These are phyloP conservation scores for Calypte anna DNA, from an alignment of 2,113 vertebrate species.

Conservation along the genomic window DNA sequence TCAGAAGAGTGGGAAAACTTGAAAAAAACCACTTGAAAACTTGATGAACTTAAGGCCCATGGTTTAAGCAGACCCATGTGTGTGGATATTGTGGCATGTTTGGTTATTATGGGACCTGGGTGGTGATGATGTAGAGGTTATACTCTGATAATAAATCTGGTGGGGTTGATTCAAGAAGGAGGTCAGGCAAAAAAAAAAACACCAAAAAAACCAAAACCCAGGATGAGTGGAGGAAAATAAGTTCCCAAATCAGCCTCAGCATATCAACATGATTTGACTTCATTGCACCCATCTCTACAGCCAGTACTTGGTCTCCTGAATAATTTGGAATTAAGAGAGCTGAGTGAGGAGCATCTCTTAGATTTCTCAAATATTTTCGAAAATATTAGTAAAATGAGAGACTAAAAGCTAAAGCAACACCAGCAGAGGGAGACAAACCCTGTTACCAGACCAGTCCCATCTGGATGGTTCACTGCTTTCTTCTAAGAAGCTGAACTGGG, in stretches of 20 bases:
- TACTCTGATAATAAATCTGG: not conserved
- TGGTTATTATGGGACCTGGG: not conserved
- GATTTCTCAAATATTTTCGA: not conserved
- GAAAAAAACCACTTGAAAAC: not conserved
- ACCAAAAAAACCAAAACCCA: not conserved
- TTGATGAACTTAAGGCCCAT: not conserved
- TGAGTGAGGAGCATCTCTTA: not conserved
- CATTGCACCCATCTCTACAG: not conserved
- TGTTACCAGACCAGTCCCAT: conserved; percentile 8
- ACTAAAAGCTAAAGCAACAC: not conserved
- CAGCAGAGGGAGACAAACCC: conserved; percentile 70
- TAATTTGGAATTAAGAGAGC: not conserved
- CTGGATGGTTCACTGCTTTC: not conserved
- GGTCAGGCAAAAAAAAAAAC: not conserved
- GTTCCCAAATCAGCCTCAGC: not conserved
- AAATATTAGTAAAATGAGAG: not conserved
- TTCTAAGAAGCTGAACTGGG: not conserved
- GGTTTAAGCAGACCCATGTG: not conserved
- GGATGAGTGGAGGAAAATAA: not conserved
- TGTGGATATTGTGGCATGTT: fast-evolving
- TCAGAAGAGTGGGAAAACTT: not conserved
- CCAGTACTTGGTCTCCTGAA: not conserved
- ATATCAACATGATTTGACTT: not conserved
- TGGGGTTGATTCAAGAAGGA: not conserved
- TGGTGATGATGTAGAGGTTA: not conserved